Evolutionary conservation across 2,113 vertebrate species (phyloP), one percentile per base, ranked within the genome.

Genomic region (Fulmarus glacialis): DNA sequence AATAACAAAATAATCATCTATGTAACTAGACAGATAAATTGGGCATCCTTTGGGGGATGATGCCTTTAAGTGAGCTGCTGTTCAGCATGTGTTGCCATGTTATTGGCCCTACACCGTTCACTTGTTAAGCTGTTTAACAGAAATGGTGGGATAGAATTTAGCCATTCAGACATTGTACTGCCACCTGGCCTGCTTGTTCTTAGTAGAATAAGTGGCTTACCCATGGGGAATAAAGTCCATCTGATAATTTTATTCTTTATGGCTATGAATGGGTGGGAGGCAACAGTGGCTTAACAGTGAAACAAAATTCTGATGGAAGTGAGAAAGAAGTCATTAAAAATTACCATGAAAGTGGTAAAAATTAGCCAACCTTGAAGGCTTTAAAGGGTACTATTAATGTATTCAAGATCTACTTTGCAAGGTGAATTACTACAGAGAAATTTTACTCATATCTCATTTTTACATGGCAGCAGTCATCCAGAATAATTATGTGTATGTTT

Each of bases 401-500:
- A 30, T 85, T 88, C 38, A 73, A 43, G 70, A 70, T 92, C 38
- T 68, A 70, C 30, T 60, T 87, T 97, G 72, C 87, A 82, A 93
- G 55, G 32, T 63, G 72, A 93, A 32, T 81, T 83, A 62, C 72
- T 87, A 72, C 15, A 63, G 63, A 85, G 36, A 40, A 74, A 43
- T 87, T 97, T 94, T 62, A 90, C 52, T 95, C 43, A 50, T 47
- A 72, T 89, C 73, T 95, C 73, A 66, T 84, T 98, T 96, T 81
- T 77, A 81, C 59, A 23, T 59, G 78, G 75, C 78, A 96, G 82
- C 64, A 59, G 78, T 53, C 79, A 91, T 94, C 77, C 81, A 84
- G 82, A 80, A 90, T 97, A 97, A 97, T 95, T 96, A 58, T 89
- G 70, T 74, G 74, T 87, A 67, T 85, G 52, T 24, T 55, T 97